phyloP scores from a whole-genome alignment of 2,888 invertebrate genomes.

The Pyralis farinalis region DNA sequence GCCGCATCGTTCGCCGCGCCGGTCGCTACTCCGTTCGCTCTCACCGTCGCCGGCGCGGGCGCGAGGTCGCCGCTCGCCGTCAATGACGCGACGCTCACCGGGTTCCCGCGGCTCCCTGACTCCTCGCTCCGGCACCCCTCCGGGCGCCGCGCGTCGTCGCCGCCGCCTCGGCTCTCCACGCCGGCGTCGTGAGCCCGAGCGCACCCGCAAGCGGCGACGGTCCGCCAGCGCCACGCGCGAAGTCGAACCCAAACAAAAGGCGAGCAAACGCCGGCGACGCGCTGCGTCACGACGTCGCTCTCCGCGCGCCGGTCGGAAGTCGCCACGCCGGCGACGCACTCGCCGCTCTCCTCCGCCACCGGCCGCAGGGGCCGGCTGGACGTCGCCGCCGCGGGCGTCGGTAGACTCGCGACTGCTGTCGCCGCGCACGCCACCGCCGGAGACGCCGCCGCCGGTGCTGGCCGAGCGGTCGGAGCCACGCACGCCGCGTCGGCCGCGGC shows the following conservation, averaged over 20 bases:
- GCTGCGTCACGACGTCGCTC: conserved; percentile 24
- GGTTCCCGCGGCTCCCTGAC: conserved; percentile 4
- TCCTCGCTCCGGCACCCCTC: conserved; percentile 24
- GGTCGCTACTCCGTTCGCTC: conserved; percentile 30
- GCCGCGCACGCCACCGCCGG: conserved; percentile 82
- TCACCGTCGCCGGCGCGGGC: conserved; percentile 88
- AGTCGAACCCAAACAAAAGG: conserved; percentile 34
- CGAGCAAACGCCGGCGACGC: conserved; percentile 38
- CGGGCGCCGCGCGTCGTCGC: conserved; percentile 33
- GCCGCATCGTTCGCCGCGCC: conserved; percentile 19
- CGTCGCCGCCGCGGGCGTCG: conserved; percentile 35
- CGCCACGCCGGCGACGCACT: conserved; percentile 39
- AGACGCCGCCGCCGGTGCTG: conserved; percentile 47
- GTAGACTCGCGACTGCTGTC: conserved; percentile 81
- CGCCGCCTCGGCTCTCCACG: conserved; percentile 32
- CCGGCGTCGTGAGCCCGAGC: conserved; percentile 23
- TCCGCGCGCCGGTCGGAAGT: conserved; percentile 29
- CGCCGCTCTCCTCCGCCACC: conserved; percentile 31
- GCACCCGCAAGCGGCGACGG: conserved; percentile 41
- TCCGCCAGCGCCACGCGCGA: conserved; percentile 33
- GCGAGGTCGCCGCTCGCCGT: too few relatives aligned
- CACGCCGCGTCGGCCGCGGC: conserved; percentile 23
- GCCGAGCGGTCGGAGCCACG: conserved; percentile 64
- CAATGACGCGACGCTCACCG: conserved; percentile 4
- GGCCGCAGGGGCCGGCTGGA: conserved; percentile 28